A percentile compares a stretch with the other conserved stretches of the same genome.
Conservation (phyloP, 2,888 invertebrate species). For the Coelinius sp. region DNA sequence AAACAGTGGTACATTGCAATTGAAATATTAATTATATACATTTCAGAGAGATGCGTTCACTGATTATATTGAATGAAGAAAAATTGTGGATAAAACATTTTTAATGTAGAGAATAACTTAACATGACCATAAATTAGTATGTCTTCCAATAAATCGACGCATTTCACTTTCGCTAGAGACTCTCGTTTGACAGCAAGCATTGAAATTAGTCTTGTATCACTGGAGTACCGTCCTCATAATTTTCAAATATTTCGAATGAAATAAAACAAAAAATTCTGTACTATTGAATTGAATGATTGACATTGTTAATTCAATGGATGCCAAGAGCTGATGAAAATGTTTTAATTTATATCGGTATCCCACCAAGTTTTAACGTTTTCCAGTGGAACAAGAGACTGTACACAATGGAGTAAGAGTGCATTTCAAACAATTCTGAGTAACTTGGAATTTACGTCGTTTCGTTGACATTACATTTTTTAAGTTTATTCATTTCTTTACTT, state of each 20-base stretch:
- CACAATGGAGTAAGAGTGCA: conserved; percentile 16
- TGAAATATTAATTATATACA: neutral
- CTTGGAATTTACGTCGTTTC: neutral
- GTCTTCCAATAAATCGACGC: conserved; percentile 47
- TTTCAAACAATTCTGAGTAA: conserved; percentile 14
- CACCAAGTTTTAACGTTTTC: conserved; percentile 30
- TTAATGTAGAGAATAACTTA: neutral
- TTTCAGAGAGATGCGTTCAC: conserved; percentile 27
- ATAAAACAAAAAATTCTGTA: too few species aligned
- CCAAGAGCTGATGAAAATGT: neutral
- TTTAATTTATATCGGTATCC: neutral
- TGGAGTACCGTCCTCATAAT: too few species aligned
- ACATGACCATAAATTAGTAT: conserved; percentile 46
- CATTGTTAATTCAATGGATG: conserved; percentile 13
- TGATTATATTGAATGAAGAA: too few species aligned
- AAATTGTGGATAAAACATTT: neutral
- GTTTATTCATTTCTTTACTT: conserved; percentile 1
- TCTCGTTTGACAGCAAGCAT: conserved; percentile 42
- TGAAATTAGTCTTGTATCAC: conserved; percentile 28
- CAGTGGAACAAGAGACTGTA: conserved; percentile 15
- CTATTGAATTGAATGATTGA: conserved; percentile 23
- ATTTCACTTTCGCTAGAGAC: neutral
- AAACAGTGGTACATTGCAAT: neutral
- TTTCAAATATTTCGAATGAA: too few species aligned
- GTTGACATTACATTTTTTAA: neutral